Evolutionary conservation across 2,113 vertebrate genomes (phyloP).

Genomic region (Collichthys lucidus): DNA sequence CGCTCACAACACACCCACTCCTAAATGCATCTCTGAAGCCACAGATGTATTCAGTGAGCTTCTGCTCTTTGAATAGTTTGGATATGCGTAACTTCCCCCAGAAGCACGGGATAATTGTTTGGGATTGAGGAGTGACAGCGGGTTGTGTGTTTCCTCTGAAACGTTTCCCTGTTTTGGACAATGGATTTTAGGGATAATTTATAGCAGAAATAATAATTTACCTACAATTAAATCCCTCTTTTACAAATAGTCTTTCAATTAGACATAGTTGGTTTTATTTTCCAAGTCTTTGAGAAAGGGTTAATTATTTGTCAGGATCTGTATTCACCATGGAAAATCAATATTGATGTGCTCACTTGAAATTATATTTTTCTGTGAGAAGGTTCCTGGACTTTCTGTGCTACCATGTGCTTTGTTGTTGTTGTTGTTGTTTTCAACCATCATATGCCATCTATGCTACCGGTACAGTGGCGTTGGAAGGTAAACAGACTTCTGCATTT

Average conservation of each 20-base stretch:
- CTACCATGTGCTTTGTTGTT: neutral
- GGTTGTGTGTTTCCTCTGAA: neutral
- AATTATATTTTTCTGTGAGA: neutral
- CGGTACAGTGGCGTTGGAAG: neutral
- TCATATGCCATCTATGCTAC: neutral
- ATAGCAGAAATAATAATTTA: neutral
- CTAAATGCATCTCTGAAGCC: constrained; percentile 46
- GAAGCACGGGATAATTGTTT: constrained; percentile 31
- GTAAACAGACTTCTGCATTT: constrained; percentile 8
- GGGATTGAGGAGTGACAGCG: neutral
- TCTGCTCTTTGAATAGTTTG: constrained; percentile 39
- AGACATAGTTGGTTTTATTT: neutral
- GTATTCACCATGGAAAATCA: constrained; percentile 7
- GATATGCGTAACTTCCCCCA: neutral
- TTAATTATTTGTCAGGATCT: neutral
- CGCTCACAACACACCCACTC: constrained; percentile 61
- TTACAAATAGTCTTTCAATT: constrained; percentile 10
- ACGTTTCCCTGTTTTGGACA: neutral
- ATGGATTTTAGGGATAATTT: neutral
- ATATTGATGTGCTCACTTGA: constrained; percentile 5
- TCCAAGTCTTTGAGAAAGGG: neutral
- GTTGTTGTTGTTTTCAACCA: neutral
- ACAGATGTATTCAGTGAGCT: constrained; percentile 22
- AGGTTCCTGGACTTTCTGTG: neutral
- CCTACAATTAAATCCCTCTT: neutral